These are phyloP conservation scores for Lophochroa leadbeateri DNA, from an alignment of 2,113 vertebrate genomes.

Conservation along the genomic window DNA sequence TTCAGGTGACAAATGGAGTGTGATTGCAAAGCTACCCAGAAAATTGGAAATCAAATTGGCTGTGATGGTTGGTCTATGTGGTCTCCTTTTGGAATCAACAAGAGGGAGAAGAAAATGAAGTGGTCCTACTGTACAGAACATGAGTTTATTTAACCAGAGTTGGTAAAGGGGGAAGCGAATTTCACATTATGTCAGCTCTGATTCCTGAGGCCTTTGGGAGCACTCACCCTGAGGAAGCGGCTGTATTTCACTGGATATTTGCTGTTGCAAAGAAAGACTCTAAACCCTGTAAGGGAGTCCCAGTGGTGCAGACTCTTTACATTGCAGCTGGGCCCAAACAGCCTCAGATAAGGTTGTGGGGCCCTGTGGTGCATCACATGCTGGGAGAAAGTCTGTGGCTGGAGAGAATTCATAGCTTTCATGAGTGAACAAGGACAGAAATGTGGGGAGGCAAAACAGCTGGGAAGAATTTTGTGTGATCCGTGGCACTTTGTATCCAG, in stretches of 20 bases:
- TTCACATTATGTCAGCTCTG: not conserved
- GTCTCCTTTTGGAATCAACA: slow-evolving; percentile 25
- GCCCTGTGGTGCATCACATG: not conserved
- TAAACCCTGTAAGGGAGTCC: not conserved
- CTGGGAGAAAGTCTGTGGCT: not conserved
- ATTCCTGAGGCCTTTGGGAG: slow-evolving; percentile 4
- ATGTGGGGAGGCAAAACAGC: not conserved
- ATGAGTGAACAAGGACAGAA: not conserved
- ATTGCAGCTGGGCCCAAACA: not conserved
- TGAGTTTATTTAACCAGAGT: slow-evolving; percentile 9
- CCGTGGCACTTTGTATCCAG: not conserved
- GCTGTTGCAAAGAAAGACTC: not conserved
- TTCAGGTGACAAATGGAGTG: slow-evolving; percentile 30
- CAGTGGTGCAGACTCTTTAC: not conserved
- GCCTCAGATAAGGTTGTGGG: not conserved
- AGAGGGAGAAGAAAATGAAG: not conserved
- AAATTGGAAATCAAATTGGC: slow-evolving; percentile 40
- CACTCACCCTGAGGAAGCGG: not conserved
- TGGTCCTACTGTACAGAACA: not conserved
- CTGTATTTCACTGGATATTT: not conserved
- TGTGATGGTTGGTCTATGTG: slow-evolving; percentile 3
- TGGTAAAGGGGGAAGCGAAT: slow-evolving; percentile 12
- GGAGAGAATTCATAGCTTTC: not conserved
- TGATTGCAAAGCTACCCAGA: slow-evolving; percentile 26
- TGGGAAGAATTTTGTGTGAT: slow-evolving; percentile 29